Conservation (phyloP, 1,140 invertebrate species). For the Zaprionus kolodkinae region DNA sequence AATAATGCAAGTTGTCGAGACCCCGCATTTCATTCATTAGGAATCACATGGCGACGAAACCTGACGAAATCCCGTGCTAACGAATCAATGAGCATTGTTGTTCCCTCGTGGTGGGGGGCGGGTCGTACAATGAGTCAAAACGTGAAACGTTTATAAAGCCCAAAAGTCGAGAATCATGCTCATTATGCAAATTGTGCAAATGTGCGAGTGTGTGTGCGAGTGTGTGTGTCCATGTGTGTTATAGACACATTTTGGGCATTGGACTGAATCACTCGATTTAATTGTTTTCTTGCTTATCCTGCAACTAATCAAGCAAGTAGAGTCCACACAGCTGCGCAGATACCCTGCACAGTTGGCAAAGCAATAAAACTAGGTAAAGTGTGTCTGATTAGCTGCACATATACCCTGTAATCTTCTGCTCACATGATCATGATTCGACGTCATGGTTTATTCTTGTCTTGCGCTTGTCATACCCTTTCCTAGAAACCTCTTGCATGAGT, state of each 20-base stretch:
- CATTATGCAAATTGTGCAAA: not conserved
- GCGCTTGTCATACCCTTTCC: not conserved
- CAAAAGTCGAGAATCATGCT: conserved; percentile 7
- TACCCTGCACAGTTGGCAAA: not conserved
- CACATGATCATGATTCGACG: too few relatives aligned
- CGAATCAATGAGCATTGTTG: conserved; percentile 4
- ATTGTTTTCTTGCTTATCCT: conserved; percentile 6
- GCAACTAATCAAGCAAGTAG: not conserved
- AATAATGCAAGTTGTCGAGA: not conserved
- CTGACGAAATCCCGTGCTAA: conserved; percentile 5
- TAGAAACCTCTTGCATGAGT: not conserved
- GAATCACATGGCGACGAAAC: conserved; percentile 9
- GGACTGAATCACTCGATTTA: conserved; percentile 5
- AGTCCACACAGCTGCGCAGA: not conserved
- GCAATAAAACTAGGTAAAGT: too few relatives aligned
- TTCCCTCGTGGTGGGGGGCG: not conserved
- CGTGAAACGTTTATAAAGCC: conserved; percentile 3
- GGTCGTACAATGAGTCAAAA: not conserved
- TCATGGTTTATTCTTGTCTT: not conserved
- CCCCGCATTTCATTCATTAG: conserved; percentile 7
- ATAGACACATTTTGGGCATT: not conserved
- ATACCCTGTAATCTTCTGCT: not conserved
- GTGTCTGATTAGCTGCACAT: not conserved
- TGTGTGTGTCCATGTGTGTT: not conserved
- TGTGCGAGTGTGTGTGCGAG: not conserved